Evolutionary conservation across 2,888 invertebrate genomes (phyloP).

Genomic region (Calliscelio sp.): DNA sequence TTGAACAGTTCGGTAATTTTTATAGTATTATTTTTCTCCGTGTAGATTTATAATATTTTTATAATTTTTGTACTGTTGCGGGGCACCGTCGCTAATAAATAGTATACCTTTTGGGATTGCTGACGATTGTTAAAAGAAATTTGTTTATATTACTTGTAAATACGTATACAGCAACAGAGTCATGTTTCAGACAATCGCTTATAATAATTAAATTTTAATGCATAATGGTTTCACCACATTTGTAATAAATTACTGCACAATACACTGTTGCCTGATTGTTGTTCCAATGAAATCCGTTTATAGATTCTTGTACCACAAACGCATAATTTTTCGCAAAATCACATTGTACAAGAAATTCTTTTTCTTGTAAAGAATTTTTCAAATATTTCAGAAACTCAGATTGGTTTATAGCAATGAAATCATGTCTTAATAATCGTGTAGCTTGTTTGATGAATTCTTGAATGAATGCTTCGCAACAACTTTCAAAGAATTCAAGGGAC

Average conservation of each 20-base stretch:
- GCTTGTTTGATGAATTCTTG: not conserved
- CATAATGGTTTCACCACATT: not conserved
- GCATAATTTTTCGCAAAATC: conserved; percentile 13
- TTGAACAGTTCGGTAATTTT: too few relatives aligned
- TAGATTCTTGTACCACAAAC: not conserved
- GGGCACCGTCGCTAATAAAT: conserved; percentile 29
- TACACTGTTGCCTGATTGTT: conserved; percentile 13
- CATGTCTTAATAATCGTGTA: not conserved
- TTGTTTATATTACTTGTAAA: conserved; percentile 18
- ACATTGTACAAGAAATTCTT: not conserved
- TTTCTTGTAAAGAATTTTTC: not conserved
- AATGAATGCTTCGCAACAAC: not conserved
- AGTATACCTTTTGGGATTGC: not conserved
- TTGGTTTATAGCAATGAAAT: conserved; percentile 6
- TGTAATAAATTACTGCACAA: conserved; percentile 8
- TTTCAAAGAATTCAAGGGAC: not conserved
- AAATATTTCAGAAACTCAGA: not conserved
- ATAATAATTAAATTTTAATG: conserved; percentile 27
- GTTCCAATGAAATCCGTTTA: conserved; percentile 19
- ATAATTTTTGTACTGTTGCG: conserved; percentile 43
- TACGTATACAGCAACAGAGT: conserved; percentile 27
- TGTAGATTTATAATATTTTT: conserved; percentile 3
- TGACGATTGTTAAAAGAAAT: not conserved
- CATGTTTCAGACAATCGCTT: conserved; percentile 14
- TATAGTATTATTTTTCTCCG: too few relatives aligned